These are phyloP conservation scores for Macaca nemestrina DNA, from an alignment of 2,113 vertebrate species.

Conservation along the genomic window DNA sequence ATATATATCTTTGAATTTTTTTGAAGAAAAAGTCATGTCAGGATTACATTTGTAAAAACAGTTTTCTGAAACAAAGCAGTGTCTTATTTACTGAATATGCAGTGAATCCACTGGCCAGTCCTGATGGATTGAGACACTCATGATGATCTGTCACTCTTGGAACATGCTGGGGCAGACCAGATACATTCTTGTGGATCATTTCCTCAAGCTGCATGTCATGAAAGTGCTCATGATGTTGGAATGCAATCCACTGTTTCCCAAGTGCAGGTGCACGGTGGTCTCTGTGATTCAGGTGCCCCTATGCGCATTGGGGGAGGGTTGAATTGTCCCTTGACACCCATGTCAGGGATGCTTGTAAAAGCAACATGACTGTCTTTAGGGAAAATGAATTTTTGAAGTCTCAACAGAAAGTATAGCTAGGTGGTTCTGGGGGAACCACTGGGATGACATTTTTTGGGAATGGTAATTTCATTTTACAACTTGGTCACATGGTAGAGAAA, in stretches of 20 bases:
- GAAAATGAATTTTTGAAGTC: neutral
- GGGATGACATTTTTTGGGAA: neutral
- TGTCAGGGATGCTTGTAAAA: neutral
- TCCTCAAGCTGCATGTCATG: neutral
- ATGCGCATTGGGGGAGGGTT: too few relatives aligned
- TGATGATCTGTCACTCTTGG: neutral
- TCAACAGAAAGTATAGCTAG: neutral
- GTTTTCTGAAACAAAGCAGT: neutral
- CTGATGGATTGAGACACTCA: fast-evolving
- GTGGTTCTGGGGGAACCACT: neutral
- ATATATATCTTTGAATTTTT: slow-evolving; percentile 2
- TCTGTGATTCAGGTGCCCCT: neutral
- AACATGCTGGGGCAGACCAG: neutral
- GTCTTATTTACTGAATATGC: neutral
- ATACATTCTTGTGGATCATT: neutral
- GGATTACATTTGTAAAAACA: neutral
- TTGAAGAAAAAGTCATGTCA: neutral
- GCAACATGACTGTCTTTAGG: neutral
- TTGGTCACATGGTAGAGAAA: neutral
- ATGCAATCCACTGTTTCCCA: neutral
- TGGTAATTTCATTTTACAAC: neutral
- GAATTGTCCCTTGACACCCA: neutral
- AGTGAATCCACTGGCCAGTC: neutral
- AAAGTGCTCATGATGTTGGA: neutral
- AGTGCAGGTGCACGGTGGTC: neutral